Base-by-base conservation (phyloP, 2,888 invertebrate species). In the Venusia cambrica region DNA sequence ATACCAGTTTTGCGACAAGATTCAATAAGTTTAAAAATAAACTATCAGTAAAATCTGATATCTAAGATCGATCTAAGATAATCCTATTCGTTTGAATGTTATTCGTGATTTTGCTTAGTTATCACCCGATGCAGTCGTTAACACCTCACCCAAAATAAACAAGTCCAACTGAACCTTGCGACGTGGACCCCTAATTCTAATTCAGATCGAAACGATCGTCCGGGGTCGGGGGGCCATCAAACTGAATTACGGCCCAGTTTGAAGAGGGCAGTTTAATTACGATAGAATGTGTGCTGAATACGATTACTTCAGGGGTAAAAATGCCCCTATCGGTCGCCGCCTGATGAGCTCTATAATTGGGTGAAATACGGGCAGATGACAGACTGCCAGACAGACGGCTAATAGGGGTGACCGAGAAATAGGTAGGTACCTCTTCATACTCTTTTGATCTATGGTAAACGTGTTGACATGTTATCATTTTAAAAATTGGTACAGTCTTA, bases 221-320 rank as follows among this genome's bases (percentile, higher is more conserved):
- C 20, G 4, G 25, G 34, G 30, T 29, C 30, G 11, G 34, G 24
- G 30, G 26, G 21, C 34, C 30, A 35, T 35, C 39, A 35, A 39
- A 34, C 39, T 39, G 34, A 39, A 30, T 36, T 28, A 17, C 29
- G 21, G 21, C 12, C 16, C 14, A 20, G 6, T 17, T 32, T 39
- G 39, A 37, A 34, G 43, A 31, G 43, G 33, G 39, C 28, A 34
- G 31, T 43, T 40, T 46, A 43, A 43, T 46, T 35, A 35, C 37
- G 32, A 34, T 35, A 21, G 35, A 35, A 43, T 46, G 46, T 40
- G 46, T 44, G 40, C 40, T 35, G 46, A 43, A 40, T 38, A 38
- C 40, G 37, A 40, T 43, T 37, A 43, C 20, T 24, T 24, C 24
- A 15, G 34, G 30, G 36, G 20, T 30, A 30, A 37, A 37, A 37